Percentiles rank a stretch among this genome's conserved stretches.
phyloP scores from a whole-genome alignment of 2,888 invertebrate genomes.

The Diaprepes abbreviatus region DNA sequence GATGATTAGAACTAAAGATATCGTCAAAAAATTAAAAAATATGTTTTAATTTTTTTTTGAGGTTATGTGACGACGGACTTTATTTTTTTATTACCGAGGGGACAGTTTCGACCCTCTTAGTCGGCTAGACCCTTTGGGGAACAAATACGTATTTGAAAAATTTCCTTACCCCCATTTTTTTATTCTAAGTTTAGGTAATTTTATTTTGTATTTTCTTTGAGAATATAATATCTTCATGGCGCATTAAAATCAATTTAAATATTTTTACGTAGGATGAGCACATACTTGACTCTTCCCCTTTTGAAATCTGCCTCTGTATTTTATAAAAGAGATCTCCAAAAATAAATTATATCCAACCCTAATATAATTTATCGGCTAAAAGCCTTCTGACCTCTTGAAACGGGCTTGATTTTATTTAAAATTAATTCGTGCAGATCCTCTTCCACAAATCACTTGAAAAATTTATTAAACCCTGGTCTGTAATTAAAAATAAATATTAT shows the following conservation, averaged over 20 bases:
- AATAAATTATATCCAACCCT: conserved; percentile 30
- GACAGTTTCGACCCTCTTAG: too few species aligned
- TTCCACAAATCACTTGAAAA: conserved; percentile 41
- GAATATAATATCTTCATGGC: background rate
- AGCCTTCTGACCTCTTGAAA: conserved; percentile 30
- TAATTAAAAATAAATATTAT: conserved; percentile 40
- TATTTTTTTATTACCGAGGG: too few species aligned
- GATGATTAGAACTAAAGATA: too few species aligned
- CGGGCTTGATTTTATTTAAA: conserved; percentile 34
- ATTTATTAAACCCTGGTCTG: conserved; percentile 33
- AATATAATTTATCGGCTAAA: conserved; percentile 34
- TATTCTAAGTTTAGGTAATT: too few species aligned
- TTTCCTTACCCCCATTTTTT: too few species aligned
- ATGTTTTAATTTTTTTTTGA: too few species aligned
- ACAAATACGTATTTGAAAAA: too few species aligned
- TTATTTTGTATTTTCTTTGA: too few species aligned
- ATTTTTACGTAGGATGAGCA: background rate
- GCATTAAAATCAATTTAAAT: conserved; percentile 1
- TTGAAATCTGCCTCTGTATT: conserved; percentile 21
- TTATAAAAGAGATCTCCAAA: conserved; percentile 22
- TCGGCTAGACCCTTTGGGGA: too few species aligned
- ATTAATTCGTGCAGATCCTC: conserved; percentile 29
- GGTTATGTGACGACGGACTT: too few species aligned
- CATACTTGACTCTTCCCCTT: conserved; percentile 10
- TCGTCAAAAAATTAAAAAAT: too few species aligned